Percentiles rank a stretch among this genome's conserved stretches.
Evolutionary conservation across 2,797 vertebrate species (phyloP).

Genomic region (Lithobates pipiens): DNA sequence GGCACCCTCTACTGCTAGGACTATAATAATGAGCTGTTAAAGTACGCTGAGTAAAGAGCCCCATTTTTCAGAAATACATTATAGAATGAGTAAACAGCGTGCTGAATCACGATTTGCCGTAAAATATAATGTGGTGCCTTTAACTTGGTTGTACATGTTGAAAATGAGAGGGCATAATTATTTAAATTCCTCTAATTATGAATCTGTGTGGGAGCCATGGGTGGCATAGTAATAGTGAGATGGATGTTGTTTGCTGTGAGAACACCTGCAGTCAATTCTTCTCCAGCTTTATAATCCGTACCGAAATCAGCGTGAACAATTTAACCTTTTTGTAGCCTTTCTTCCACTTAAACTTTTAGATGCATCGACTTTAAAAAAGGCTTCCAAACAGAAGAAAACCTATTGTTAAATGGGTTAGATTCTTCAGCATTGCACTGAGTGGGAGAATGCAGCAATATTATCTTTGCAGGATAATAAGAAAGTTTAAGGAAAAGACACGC

Average conservation of each 20-base stretch:
- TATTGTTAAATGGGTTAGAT: not conserved
- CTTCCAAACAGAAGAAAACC: not conserved
- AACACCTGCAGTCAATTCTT: constrained; percentile 49
- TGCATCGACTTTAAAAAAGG: not conserved
- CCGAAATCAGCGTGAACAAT: constrained; percentile 18
- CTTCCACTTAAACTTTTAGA: not conserved
- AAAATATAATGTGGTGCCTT: constrained; percentile 4
- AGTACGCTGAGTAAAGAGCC: not conserved
- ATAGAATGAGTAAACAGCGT: not conserved
- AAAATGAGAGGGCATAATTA: constrained; percentile 30
- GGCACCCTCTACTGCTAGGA: not conserved
- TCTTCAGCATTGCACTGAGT: not conserved
- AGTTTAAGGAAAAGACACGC: not conserved
- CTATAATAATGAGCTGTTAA: not conserved
- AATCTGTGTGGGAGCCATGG: constrained; percentile 42
- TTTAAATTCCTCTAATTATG: constrained; percentile 43
- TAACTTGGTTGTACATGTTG: not conserved
- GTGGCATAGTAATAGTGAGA: constrained; percentile 35
- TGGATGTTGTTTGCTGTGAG: constrained; percentile 36
- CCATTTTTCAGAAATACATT: not conserved
- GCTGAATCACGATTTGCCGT: not conserved
- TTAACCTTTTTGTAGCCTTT: constrained; percentile 25
- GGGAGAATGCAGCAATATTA: not conserved
- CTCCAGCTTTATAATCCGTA: constrained; percentile 21
- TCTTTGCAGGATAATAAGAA: not conserved